A percentile compares a stretch with the other conserved stretches of the same genome.
phyloP scores from a whole-genome alignment of 92 coral and sea anemone species.

The Plumapathes pennacea region DNA sequence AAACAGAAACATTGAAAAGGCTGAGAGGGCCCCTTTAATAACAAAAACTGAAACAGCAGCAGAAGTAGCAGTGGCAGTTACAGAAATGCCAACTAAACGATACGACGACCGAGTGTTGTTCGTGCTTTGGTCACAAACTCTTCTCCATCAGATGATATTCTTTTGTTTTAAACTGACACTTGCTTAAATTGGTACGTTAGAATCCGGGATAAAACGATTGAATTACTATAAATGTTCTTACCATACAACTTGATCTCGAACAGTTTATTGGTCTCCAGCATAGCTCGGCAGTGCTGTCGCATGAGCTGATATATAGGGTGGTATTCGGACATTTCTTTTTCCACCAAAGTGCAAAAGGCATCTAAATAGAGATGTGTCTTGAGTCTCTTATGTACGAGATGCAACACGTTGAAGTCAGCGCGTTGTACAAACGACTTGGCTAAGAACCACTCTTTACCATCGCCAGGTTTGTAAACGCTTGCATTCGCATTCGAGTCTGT shows the following conservation, averaged over 20 bases:
- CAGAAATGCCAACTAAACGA: too few relatives aligned
- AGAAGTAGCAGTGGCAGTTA: too few relatives aligned
- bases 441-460: constrained; percentile 91
- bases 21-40: too few relatives aligned
- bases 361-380: constrained; percentile 83
- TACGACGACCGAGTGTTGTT: too few relatives aligned
- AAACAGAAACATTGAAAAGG: too few relatives aligned
- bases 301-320: constrained; percentile 88
- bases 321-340: constrained; percentile 85
- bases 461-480: constrained; percentile 74
- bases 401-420: constrained; percentile 87
- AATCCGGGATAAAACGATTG: background rate
- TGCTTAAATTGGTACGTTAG: background rate
- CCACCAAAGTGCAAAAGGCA: constrained; percentile 85
- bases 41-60: too few relatives aligned
- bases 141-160: too few relatives aligned
- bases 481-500: constrained; percentile 72
- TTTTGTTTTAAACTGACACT: too few relatives aligned
- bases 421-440: constrained; percentile 94
- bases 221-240: constrained; percentile 22
- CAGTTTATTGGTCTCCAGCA: constrained; percentile 85
- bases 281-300: constrained; percentile 88
- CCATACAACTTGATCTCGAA: constrained; percentile 88
- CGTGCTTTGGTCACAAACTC: too few relatives aligned
- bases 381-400: constrained; percentile 80